These are phyloP conservation scores for Halcyon leucocephala DNA, from an alignment of 2,797 vertebrate genomes.

Conservation along the genomic window DNA sequence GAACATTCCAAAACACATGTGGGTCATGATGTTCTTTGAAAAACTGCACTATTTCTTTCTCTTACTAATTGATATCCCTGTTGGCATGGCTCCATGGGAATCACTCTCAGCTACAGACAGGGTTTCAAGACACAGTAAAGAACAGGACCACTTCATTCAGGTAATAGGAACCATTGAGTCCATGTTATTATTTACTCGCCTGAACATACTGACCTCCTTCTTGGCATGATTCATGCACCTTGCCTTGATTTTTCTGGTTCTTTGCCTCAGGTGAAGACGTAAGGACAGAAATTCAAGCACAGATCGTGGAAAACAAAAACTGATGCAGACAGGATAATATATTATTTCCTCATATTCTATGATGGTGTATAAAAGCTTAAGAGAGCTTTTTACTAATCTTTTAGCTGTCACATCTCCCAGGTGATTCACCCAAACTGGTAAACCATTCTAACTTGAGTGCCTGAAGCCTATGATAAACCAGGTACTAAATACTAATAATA, in stretches of 20 bases:
- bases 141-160: background rate
- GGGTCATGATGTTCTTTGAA: background rate
- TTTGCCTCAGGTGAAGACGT: background rate
- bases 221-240: background rate
- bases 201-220: accelerated
- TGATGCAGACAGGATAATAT: background rate
- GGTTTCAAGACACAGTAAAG: background rate
- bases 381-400: background rate
- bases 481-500: background rate
- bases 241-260: slow-evolving; percentile 1
- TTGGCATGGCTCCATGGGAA: background rate
- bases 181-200: background rate
- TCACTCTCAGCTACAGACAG: background rate
- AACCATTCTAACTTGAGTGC: background rate
- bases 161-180: background rate
- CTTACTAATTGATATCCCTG: background rate
- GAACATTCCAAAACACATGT: accelerated
- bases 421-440: background rate
- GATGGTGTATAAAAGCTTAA: background rate
- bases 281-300: background rate
- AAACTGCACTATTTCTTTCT: background rate
- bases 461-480: background rate
- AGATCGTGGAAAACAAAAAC: background rate
- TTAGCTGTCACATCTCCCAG: background rate
- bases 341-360: background rate